Base-by-base conservation (phyloP, 2,888 invertebrate species). In the Epistrophe eligans region DNA sequence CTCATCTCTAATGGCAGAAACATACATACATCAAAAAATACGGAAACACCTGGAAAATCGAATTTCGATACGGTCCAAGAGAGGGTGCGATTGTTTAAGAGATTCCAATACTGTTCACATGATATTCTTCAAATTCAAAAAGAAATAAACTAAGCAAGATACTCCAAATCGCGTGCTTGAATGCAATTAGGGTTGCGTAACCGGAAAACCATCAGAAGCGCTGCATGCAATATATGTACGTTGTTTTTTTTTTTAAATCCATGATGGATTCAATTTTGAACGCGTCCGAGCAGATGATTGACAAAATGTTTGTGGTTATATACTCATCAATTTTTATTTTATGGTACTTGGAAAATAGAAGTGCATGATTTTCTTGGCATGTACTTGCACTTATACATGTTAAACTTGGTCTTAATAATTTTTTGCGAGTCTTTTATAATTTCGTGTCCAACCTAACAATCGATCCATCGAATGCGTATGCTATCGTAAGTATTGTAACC, bases 31-130 rank as follows among this genome's bases (percentile, higher is more conserved):
- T 15, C 32, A 43, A 71, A 52, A 71, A 62, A 72, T 71, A 52
- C 66, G 40, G 66, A 82, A 87, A 79, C 87, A 87, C 87, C 87
- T 87, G 87, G 87, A 87, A 87, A 87, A 82, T 87, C 58, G 82
- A 87, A 83, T 87, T 87, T 87, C 87, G 82, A 71, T 82, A 83
- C 71, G 82, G 79, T 76, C 45, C 45, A 28, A 76, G 66, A 71
- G 82, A 72, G 79, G 79, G 79, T 74, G 81, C 70, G 48, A 77
- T 80, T 45, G 58, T 19, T 66, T 5, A 57, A 24, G 11, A 87
- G 82, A 87, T 82, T 87, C 87, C 73, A 79, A 82, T 74, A 85
- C 77, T 77, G 57, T 70, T 70, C 58, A 58, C 38, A 60, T 24
- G 28, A 77, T 58, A 19, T 66, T 17, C 60, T 15, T 66, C 10